Evolutionary conservation across 2,113 vertebrate species (phyloP).

Genomic region (Tachysurus vachellii): DNA sequence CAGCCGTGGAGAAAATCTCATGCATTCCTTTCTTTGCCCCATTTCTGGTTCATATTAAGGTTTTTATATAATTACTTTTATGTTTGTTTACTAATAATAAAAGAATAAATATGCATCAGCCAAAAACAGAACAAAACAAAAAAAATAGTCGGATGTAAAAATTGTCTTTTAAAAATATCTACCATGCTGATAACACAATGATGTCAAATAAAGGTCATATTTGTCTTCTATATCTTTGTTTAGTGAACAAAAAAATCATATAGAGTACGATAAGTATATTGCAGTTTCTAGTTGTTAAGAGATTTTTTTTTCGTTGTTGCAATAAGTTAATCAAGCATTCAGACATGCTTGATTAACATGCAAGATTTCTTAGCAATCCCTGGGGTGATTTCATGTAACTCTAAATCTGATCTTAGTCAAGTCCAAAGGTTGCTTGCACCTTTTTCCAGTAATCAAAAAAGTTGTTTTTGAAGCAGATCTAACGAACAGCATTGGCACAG

Average conservation of each 20-base stretch:
- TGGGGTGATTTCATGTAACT: neutral
- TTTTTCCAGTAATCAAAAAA: neutral
- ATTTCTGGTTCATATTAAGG: neutral
- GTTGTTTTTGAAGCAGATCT: no score
- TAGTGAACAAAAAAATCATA: neutral
- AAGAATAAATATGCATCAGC: neutral
- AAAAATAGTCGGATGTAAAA: neutral
- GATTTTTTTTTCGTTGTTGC: no score
- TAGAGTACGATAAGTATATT: neutral
- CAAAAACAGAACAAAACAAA: neutral
- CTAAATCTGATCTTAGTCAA: neutral
- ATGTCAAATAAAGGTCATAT: neutral
- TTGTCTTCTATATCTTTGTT: neutral
- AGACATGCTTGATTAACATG: neutral
- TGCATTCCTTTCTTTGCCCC: constrained; percentile 30
- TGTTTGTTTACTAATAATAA: neutral
- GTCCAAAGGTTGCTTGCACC: neutral
- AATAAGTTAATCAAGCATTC: neutral
- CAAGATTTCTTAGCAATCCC: neutral
- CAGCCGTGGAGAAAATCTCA: constrained; percentile 51
- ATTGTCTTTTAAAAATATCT: neutral
- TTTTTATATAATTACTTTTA: neutral
- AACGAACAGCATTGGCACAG: neutral
- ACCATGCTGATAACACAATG: neutral
- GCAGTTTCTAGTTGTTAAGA: neutral